Evolutionary conservation across 2,113 vertebrate genomes (phyloP).

Genomic region (Pseudolaguvia tuberculata): DNA sequence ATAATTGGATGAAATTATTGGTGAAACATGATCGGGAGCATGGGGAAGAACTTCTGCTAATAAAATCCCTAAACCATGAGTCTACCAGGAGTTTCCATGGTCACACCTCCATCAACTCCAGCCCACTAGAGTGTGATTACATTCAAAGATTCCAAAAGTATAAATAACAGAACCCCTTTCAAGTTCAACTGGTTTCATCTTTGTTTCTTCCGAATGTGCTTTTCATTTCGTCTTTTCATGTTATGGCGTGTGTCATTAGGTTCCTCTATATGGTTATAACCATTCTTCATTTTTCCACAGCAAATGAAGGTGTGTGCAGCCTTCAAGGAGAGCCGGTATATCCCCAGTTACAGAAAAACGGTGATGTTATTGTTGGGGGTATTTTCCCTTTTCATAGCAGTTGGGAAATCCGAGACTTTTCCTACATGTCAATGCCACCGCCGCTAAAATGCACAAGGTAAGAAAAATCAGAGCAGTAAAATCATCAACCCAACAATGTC

Average conservation of each 20-base stretch:
- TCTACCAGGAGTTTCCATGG: too few species aligned
- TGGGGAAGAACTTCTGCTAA: too few species aligned
- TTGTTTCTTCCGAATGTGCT: too few species aligned
- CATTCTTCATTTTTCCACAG: constrained; percentile 22
- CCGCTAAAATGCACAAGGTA: constrained; percentile 39
- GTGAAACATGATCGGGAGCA: too few species aligned
- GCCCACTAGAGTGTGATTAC: too few species aligned
- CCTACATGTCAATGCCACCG: constrained; percentile 52
- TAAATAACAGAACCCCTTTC: too few species aligned
- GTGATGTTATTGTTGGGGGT: constrained; percentile 67
- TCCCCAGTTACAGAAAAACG: constrained; percentile 62
- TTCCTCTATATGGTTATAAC: constrained; percentile 39
- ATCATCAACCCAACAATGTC: not conserved
- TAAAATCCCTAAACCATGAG: too few species aligned
- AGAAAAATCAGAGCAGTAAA: not conserved
- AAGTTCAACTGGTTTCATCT: too few species aligned
- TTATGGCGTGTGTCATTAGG: not conserved
- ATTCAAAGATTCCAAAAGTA: too few species aligned
- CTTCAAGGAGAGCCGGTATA: constrained; percentile 47
- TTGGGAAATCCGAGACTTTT: constrained; percentile 24
- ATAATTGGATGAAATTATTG: too few species aligned
- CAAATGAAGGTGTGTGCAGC: constrained; percentile 43
- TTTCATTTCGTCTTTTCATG: too few species aligned
- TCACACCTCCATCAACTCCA: too few species aligned
- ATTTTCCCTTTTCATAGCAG: constrained; percentile 69